phyloP scores from a whole-genome alignment of 1,140 invertebrate genomes.

The Aphelenchoides avenae region DNA sequence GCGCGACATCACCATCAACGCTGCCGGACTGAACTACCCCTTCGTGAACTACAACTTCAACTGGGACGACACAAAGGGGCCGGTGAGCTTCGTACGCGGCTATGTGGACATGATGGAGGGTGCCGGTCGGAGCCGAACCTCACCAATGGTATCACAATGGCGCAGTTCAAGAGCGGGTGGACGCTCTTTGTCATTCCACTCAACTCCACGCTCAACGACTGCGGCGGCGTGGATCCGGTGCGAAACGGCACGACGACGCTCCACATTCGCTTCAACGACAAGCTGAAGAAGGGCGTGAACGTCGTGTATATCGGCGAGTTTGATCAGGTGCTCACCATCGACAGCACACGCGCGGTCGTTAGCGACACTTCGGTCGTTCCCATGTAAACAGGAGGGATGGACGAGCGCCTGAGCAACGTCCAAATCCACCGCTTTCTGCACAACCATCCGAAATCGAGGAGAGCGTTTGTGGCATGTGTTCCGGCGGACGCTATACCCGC shows the following conservation, averaged over 20 bases:
- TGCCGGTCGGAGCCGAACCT: conserved; percentile 1
- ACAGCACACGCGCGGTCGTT: conserved; percentile 18
- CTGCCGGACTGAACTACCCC: conserved; percentile 17
- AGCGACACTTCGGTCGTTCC: too few species aligned
- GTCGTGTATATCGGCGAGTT: conserved; percentile 27
- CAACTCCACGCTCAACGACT: conserved; percentile 17
- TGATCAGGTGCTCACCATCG: conserved; percentile 20
- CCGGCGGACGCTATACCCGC: conserved; percentile 10
- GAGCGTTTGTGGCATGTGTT: conserved; percentile 15
- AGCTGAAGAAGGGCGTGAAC: conserved; percentile 2
- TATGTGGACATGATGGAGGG: conserved; percentile 29
- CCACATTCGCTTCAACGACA: not conserved
- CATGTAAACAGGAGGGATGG: conserved; percentile 16
- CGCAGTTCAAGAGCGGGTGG: conserved; percentile 20
- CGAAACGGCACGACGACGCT: conserved; percentile 19
- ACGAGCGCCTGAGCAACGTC: conserved; percentile 19
- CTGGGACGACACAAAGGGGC: not conserved
- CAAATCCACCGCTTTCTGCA: not conserved
- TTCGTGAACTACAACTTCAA: conserved; percentile 3
- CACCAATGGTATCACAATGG: conserved; percentile 17
- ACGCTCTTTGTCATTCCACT: conserved; percentile 27
- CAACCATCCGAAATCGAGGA: not conserved
- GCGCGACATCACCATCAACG: conserved; percentile 13
- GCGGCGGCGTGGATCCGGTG: conserved; percentile 20
- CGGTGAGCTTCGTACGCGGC: conserved; percentile 5